Conservation (phyloP, 35 echinoderm and acorn worm species). For the Apostichopus japonicus region DNA sequence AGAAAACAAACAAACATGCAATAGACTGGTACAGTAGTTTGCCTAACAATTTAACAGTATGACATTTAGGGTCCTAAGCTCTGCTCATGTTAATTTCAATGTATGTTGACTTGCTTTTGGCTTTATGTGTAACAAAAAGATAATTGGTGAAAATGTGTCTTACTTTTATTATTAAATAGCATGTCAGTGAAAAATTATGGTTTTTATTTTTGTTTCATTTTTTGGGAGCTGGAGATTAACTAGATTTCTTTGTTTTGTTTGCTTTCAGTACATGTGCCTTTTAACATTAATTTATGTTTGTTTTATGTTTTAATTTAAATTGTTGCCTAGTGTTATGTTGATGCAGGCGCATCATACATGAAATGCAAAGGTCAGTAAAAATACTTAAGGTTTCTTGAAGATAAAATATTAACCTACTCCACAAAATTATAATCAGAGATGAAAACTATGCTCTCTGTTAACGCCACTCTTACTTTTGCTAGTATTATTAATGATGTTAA, state of each 20-base stretch:
- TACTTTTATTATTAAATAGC: neutral
- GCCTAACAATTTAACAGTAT: neutral
- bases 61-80: neutral
- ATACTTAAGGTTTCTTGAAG: no score
- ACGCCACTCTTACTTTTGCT: no score
- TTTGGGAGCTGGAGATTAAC: neutral
- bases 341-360: no score
- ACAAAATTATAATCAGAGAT: no score
- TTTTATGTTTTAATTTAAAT: neutral
- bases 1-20: neutral
- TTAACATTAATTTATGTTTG: neutral
- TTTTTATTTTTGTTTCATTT: neutral
- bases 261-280: constrained; percentile 2
- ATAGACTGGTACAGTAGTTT: constrained; percentile 4
- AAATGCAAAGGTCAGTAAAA: no score
- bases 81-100: neutral
- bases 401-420: no score
- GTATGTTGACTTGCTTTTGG: neutral
- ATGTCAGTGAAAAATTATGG: neutral
- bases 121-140: neutral
- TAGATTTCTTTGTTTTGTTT: neutral
- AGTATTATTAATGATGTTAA: no score
- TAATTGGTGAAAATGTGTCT: neutral
- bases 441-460: no score
- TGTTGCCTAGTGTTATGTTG: neutral